Evolutionary conservation across 2,888 invertebrate species (phyloP).

Genomic region (Acanthosepion pharaonis): DNA sequence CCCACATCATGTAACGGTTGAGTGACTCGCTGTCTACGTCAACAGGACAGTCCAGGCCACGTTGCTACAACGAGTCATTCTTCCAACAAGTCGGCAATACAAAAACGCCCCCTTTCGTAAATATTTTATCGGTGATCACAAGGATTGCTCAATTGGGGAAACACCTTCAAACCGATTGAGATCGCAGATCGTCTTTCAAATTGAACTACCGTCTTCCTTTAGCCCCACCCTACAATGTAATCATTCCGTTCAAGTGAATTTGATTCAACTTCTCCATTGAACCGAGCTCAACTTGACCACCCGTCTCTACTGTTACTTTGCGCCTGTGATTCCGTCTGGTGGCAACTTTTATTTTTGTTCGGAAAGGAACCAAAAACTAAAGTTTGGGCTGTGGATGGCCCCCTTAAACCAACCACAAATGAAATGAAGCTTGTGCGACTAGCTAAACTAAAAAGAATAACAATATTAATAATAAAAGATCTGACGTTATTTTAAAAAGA

Average conservation of each 20-base stretch:
- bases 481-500: background rate
- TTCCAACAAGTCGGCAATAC: background rate
- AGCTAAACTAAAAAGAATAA: background rate
- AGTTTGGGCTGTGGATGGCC: background rate
- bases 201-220: background rate
- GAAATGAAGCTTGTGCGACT: background rate
- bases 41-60: background rate
- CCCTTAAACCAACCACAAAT: background rate
- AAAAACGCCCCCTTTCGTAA: background rate
- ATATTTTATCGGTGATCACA: constrained; percentile 33
- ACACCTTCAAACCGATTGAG: background rate
- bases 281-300: background rate
- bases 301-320: background rate
- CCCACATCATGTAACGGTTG: background rate
- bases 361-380: background rate
- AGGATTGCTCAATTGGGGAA: background rate
- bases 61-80: background rate
- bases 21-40: background rate
- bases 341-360: background rate
- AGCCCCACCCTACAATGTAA: background rate
- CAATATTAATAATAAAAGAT: background rate
- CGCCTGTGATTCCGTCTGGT: background rate
- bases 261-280: background rate
- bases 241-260: background rate
- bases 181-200: background rate